Conservation (phyloP, 2,888 invertebrate genomes). For the Epicampocera succincta region DNA sequence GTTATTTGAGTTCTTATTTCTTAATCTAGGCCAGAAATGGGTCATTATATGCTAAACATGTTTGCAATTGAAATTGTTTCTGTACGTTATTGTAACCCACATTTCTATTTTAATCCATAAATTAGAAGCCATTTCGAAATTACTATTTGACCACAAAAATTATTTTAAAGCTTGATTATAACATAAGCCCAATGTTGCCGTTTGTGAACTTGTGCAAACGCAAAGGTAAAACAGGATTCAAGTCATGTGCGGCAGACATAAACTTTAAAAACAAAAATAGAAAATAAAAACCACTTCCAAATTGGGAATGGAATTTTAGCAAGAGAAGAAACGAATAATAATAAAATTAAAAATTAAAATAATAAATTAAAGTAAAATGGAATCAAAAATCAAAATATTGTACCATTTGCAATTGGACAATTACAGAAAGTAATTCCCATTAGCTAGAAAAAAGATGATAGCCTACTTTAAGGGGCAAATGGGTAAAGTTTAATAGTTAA, state of each 20-base stretch:
- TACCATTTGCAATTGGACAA: too few species aligned
- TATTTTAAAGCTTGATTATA: slow-evolving; percentile 6
- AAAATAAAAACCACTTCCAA: neutral
- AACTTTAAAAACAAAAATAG: slow-evolving; percentile 20
- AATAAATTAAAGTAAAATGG: too few species aligned
- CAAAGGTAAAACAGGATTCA: slow-evolving; percentile 20
- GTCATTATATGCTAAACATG: slow-evolving; percentile 24
- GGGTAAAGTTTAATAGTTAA: too few species aligned
- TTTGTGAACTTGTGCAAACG: neutral
- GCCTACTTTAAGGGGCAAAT: too few species aligned
- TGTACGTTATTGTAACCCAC: neutral
- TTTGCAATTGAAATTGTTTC: neutral
- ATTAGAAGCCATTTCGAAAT: slow-evolving; percentile 8
- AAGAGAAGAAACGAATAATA: neutral
- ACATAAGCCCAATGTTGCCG: slow-evolving; percentile 14
- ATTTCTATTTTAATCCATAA: slow-evolving; percentile 31
- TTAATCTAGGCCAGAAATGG: neutral
- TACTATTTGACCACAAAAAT: slow-evolving; percentile 18
- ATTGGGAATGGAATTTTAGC: neutral
- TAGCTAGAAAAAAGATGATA: too few species aligned
- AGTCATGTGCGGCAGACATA: slow-evolving; percentile 38
- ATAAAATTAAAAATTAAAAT: neutral
- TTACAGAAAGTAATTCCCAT: too few species aligned
- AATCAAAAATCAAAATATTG: too few species aligned
- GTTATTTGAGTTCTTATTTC: neutral